These are phyloP conservation scores for Escarpia spicata DNA, from an alignment of 2,888 invertebrate species.

Conservation along the genomic window DNA sequence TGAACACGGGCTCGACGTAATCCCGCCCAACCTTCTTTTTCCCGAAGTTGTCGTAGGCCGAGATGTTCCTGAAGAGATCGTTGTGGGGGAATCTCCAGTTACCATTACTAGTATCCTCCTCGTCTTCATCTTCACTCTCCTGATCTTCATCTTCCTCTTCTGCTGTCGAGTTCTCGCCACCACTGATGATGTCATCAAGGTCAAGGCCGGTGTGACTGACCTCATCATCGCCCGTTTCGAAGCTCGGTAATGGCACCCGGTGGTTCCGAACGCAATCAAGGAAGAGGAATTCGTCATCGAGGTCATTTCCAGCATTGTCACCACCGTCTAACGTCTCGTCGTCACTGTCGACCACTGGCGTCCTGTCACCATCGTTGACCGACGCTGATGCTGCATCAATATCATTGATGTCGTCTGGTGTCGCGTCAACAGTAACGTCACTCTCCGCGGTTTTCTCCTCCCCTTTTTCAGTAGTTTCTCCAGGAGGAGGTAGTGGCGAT, in stretches of 20 bases:
- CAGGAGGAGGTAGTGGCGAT: background rate
- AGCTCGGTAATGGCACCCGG: slow-evolving; percentile 27
- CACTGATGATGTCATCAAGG: slow-evolving; percentile 22
- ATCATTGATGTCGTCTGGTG: background rate
- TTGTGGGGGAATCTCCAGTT: background rate
- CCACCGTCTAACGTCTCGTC: slow-evolving; percentile 17
- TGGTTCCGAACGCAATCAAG: background rate
- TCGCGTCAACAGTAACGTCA: background rate
- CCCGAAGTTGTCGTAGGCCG: slow-evolving; percentile 43
- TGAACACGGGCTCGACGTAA: slow-evolving; percentile 34
- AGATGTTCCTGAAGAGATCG: slow-evolving; percentile 30
- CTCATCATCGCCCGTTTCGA: background rate
- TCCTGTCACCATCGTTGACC: slow-evolving; percentile 13
- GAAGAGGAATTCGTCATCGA: slow-evolving; percentile 14
- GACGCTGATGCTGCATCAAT: background rate
- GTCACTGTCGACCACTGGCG: slow-evolving; percentile 28
- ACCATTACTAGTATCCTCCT: background rate
- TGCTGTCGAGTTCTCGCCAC: background rate
- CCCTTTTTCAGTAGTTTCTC: background rate
- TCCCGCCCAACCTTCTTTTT: slow-evolving; percentile 38
- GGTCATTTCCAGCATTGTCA: background rate
- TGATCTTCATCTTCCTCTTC: slow-evolving; percentile 18
- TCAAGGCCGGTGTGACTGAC: background rate
- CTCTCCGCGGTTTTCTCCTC: background rate
- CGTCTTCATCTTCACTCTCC: background rate